Evolutionary conservation across 2,888 invertebrate species (phyloP), one percentile per base, ranked within the genome.

Genomic region (Lochmaea capreae): DNA sequence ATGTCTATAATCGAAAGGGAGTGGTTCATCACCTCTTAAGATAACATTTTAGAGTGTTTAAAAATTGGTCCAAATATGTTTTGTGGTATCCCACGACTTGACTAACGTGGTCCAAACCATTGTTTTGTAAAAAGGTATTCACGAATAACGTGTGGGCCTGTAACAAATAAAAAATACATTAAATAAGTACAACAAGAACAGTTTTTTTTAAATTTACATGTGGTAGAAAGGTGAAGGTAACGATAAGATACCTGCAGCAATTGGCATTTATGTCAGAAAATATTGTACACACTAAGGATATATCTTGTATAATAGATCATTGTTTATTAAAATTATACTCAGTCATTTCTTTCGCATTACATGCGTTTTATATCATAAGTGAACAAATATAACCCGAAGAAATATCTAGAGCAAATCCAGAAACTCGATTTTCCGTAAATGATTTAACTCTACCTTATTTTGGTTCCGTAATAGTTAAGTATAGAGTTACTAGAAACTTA

Each of bases 71-170:
- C 85, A 94, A 89, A 87, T 95, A 96, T 71, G 91, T 89, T 12
- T 94, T 94, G 88, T 96, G 96, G 85, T 92, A 94, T 74, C 93
- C 92, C 91, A 95, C 94, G 80, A 94, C 92, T 86, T 93, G 92
- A 77, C 93, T 93, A 77, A 94, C 92, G 88, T 94, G 93, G 86
- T 94, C 94, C 86, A 93, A 82, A 74, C 87, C 77, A 81, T 87
- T 89, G 85, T 89, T 90, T 84, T 89, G 89, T 75, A 89, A 87
- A 82, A 90, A 90, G 80, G 89, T 89, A 85, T 90, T 89, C 86
- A 89, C 89, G 84, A 89, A 89, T 81, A 89, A 84, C 77, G 89
- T 88, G 84, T 89, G 89, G 79, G 89, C 89, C 90, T 90, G 89
- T 61, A 87, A 87, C 65, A 76, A 77, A 77, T 76, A 43, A 65